These are phyloP conservation scores for Cyclura pinguis DNA, from an alignment of 2,797 vertebrate species.

Conservation along the genomic window DNA sequence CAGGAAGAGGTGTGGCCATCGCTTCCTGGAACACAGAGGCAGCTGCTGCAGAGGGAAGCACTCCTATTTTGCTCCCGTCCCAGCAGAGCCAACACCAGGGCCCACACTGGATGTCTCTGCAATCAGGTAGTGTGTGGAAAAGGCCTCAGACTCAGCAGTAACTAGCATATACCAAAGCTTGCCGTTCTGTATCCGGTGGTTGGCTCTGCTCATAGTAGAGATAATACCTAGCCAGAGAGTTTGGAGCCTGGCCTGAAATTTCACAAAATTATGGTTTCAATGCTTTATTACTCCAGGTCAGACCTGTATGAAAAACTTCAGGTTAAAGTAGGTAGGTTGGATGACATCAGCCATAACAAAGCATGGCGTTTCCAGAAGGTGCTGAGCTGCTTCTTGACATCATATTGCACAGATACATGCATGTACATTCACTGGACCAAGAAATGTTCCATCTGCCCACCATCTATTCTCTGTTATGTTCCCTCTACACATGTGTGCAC, in stretches of 20 bases:
- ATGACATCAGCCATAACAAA: neutral
- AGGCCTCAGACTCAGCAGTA: neutral
- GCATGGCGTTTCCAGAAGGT: neutral
- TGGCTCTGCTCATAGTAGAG: neutral
- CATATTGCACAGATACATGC: neutral
- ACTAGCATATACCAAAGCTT: neutral
- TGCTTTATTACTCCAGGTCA: neutral
- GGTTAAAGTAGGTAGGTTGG: too few species aligned
- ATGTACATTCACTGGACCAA: neutral
- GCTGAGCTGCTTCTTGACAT: neutral
- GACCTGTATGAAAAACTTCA: neutral
- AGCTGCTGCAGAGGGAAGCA: too few species aligned
- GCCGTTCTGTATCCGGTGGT: neutral
- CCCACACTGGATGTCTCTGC: too few species aligned
- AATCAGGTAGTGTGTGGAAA: too few species aligned
- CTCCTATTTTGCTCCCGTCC: too few species aligned
- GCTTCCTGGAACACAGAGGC: too few species aligned
- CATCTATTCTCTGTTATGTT: too few species aligned
- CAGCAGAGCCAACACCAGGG: too few species aligned
- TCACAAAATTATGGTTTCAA: conserved; percentile 6
- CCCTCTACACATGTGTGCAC: neutral
- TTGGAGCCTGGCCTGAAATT: conserved; percentile 13
- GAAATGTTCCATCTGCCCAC: neutral
- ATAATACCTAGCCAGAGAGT: neutral
- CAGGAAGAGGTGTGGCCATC: too few species aligned